These are phyloP conservation scores for Eolophus roseicapilla DNA, from an alignment of 2,113 vertebrate species.

Conservation along the genomic window DNA sequence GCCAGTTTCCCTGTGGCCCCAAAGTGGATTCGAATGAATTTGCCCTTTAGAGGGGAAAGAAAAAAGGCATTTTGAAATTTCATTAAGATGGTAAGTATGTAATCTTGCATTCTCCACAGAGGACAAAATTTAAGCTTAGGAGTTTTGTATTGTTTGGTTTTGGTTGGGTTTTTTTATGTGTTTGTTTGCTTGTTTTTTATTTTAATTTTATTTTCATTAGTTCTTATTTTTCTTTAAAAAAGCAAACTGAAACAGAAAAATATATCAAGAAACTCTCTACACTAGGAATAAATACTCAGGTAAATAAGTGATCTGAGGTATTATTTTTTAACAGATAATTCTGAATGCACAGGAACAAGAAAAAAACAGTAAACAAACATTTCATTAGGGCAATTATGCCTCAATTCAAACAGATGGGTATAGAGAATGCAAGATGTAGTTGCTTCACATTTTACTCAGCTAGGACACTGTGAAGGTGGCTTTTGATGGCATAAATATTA, in stretches of 20 bases:
- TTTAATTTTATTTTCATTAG: neutral
- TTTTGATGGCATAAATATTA: neutral
- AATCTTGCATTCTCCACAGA: neutral
- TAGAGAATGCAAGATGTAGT: neutral
- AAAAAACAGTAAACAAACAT: neutral
- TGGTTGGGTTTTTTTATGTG: neutral
- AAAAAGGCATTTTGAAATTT: neutral
- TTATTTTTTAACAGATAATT: neutral
- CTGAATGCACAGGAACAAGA: neutral
- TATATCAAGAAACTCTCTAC: neutral
- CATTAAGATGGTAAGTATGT: neutral
- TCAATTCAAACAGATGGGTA: neutral
- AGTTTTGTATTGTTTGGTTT: neutral
- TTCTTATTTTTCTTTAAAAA: neutral
- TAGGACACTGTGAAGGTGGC: neutral
- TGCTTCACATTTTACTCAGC: neutral
- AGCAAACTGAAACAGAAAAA: neutral
- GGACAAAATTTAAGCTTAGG: neutral
- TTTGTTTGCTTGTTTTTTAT: neutral
- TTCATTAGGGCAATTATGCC: neutral
- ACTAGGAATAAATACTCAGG: neutral
- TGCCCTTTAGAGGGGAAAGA: neutral
- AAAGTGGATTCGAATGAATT: conserved; percentile 41
- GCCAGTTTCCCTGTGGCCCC: conserved; percentile 36
- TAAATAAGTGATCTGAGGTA: neutral